Conservation (phyloP, 2,797 vertebrate genomes). For the Cebuella pygmaea region DNA sequence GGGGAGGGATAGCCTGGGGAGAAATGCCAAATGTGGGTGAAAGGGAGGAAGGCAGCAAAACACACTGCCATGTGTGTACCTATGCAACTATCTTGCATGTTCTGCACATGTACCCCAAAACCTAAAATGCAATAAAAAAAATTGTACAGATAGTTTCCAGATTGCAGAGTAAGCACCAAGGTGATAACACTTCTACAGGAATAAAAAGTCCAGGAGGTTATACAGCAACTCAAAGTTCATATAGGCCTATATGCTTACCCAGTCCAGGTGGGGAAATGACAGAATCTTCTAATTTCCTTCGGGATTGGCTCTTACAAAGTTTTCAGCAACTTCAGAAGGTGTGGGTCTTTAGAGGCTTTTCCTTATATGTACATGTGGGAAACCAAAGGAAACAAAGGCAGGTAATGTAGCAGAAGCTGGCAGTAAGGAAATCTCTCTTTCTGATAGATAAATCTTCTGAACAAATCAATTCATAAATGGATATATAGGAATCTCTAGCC, state of each 20-base stretch:
- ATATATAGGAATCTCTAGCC: background rate
- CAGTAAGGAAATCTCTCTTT: background rate
- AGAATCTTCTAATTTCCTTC: background rate
- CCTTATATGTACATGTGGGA: background rate
- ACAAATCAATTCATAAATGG: background rate
- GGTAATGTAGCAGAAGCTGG: background rate
- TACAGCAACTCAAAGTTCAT: background rate
- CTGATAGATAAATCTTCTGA: background rate
- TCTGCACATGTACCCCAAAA: too few relatives aligned
- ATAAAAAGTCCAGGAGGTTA: background rate
- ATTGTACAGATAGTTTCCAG: background rate
- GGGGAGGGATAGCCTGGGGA: too few relatives aligned
- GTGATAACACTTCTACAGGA: background rate
- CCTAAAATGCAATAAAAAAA: too few relatives aligned
- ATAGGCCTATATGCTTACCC: too few relatives aligned
- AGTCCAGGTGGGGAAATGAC: background rate
- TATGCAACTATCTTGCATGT: too few relatives aligned
- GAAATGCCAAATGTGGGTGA: too few relatives aligned
- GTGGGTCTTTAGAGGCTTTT: background rate
- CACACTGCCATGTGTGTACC: too few relatives aligned
- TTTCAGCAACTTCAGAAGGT: background rate
- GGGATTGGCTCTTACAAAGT: background rate
- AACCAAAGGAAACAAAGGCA: background rate
- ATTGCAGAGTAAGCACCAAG: background rate
- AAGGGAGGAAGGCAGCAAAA: too few relatives aligned